phyloP scores from a whole-genome alignment of 2,113 vertebrate species.

The Penelope pileata region DNA sequence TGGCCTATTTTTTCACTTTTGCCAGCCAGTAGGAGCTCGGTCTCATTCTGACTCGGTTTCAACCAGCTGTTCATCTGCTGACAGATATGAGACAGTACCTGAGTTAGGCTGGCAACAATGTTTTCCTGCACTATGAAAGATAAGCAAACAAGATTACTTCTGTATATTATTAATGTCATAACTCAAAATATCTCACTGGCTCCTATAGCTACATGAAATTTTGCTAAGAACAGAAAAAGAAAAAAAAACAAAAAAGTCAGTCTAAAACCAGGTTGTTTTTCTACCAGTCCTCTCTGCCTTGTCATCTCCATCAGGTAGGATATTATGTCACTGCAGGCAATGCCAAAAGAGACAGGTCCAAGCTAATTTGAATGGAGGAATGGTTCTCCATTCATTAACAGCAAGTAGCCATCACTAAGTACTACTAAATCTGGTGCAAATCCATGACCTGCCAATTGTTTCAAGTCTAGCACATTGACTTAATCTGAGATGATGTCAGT shows the following conservation, averaged over 20 bases:
- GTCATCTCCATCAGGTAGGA: neutral
- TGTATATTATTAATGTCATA: neutral
- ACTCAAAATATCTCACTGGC: neutral
- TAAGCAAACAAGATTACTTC: neutral
- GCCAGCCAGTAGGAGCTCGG: neutral
- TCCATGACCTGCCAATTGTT: neutral
- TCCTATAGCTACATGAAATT: neutral
- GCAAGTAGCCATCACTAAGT: neutral
- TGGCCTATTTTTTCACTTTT: neutral
- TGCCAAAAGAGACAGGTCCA: neutral
- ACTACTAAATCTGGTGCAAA: neutral
- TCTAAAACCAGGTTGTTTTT: neutral
- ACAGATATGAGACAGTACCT: neutral
- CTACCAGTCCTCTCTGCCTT: neutral
- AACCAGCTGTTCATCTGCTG: neutral
- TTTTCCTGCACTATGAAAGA: neutral
- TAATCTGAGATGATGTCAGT: neutral
- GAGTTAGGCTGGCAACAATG: neutral
- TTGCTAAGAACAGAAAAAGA: neutral
- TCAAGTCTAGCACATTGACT: neutral
- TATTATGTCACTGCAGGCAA: neutral
- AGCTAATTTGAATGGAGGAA: neutral
- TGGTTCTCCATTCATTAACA: neutral
- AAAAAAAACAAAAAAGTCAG: neutral
- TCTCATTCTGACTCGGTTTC: neutral